Evolutionary conservation across 2,797 vertebrate genomes (phyloP).

Genomic region (Ceryle rudis): DNA sequence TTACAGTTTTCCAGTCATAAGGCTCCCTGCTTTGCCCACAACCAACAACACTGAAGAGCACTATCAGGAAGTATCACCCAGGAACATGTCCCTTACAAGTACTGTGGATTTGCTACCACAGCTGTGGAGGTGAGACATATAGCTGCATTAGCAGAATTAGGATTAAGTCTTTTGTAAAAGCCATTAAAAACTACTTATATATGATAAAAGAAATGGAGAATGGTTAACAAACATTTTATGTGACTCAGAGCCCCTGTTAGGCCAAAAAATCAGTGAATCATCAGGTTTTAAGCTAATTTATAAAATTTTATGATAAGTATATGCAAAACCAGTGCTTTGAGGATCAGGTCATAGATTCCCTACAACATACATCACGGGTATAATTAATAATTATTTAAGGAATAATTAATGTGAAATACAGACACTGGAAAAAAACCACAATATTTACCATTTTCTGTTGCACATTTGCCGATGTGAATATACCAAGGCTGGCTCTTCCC

Average conservation of each 20-base stretch:
- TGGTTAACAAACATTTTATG: not conserved
- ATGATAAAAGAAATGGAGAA: not conserved
- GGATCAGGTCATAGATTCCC: not conserved
- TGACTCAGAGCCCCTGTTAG: not conserved
- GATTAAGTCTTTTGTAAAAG: not conserved
- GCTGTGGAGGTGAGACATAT: not conserved
- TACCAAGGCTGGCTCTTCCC: fast-evolving
- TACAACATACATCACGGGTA: not conserved
- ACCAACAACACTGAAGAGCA: not conserved
- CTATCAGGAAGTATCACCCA: not conserved
- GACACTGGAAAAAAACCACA: no score
- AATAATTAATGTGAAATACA: not conserved
- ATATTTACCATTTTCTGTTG: not conserved
- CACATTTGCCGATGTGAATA: not conserved
- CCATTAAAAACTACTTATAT: not conserved
- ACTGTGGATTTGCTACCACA: not conserved
- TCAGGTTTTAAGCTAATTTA: not conserved
- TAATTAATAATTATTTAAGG: not conserved
- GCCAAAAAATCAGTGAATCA: not conserved
- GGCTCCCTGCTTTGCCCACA: not conserved
- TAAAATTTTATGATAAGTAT: not conserved
- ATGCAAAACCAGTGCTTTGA: not conserved
- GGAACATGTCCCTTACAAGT: not conserved
- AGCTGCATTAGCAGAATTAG: not conserved
- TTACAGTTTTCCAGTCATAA: not conserved